A percentile compares a stretch with the other conserved stretches of the same genome.
phyloP scores from a whole-genome alignment of 1,140 invertebrate species.

The Triops cancriformis region DNA sequence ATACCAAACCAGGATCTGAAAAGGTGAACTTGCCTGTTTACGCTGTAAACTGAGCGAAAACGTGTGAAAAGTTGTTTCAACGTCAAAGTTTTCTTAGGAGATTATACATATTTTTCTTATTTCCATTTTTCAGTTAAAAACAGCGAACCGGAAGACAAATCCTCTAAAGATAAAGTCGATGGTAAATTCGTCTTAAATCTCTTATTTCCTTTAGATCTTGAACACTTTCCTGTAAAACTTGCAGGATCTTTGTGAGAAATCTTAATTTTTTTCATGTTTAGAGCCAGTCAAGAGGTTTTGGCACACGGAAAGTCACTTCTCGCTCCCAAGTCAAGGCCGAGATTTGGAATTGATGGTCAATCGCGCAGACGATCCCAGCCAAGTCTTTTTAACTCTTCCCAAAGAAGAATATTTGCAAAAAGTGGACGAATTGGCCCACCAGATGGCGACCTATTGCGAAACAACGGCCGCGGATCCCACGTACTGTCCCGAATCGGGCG shows the following conservation, averaged over 20 bases:
- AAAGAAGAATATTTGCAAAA: not conserved
- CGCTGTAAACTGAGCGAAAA: no score
- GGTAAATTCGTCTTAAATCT: no score
- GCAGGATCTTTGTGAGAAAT: not conserved
- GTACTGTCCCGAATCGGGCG: not conserved
- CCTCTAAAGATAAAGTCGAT: no score
- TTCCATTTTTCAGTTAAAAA: no score
- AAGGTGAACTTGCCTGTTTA: no score
- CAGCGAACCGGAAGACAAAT: no score
- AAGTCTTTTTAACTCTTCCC: not conserved
- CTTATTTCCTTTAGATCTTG: no score
- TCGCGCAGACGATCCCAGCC: not conserved
- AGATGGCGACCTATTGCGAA: not conserved
- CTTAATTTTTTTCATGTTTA: not conserved
- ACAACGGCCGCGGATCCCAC: not conserved
- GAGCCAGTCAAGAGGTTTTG: not conserved
- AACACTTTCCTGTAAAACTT: no score
- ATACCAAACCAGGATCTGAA: no score
- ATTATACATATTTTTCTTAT: no score
- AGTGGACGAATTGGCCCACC: not conserved
- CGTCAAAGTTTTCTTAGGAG: no score
- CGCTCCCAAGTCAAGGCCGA: not conserved
- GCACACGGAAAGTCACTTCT: not conserved
- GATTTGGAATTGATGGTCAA: not conserved
- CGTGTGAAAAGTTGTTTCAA: no score